A percentile compares a stretch with the other conserved stretches of the same genome.
phyloP scores from a whole-genome alignment of 1,140 invertebrate genomes.

The Phenacoccus solenopsis region DNA sequence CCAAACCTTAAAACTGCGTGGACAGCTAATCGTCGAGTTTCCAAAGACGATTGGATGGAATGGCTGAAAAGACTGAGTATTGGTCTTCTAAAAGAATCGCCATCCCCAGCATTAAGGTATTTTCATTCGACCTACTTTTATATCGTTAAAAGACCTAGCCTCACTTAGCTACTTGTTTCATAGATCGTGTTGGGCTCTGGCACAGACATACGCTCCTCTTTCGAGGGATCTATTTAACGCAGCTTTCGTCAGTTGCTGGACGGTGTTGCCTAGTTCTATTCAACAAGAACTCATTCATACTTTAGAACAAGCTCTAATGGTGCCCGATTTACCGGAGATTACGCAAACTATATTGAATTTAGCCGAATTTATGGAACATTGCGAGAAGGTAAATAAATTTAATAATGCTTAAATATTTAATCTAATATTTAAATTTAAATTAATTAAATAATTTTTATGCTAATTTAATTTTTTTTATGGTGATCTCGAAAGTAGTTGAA shows the following conservation, averaged over 20 bases:
- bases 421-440: no score
- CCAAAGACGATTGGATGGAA: slow-evolving; percentile 97
- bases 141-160: no score
- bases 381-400: slow-evolving; percentile 66
- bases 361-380: slow-evolving; percentile 99
- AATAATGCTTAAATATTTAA: no score
- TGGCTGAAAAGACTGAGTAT: slow-evolving; percentile 87
- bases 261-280: slow-evolving; percentile 69
- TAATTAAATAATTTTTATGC: no score
- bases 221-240: slow-evolving; percentile 95
- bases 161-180: neutral
- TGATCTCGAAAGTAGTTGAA: no score
- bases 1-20: slow-evolving; percentile 76
- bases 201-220: slow-evolving; percentile 86
- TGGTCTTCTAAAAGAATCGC: slow-evolving; percentile 88
- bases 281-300: slow-evolving; percentile 78
- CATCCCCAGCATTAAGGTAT: slow-evolving; percentile 65
- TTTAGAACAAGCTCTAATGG: slow-evolving; percentile 76
- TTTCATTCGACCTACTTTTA: no score
- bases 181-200: slow-evolving; percentile 77
- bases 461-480: no score
- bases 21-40: slow-evolving; percentile 77
- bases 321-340: slow-evolving; percentile 90
- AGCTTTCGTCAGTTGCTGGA: slow-evolving; percentile 98
- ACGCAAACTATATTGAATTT: slow-evolving; percentile 95